Percentiles rank a stretch among this genome's conserved stretches.
phyloP scores from a whole-genome alignment of 2,888 invertebrate species.

The Iphiclides podalirius region DNA sequence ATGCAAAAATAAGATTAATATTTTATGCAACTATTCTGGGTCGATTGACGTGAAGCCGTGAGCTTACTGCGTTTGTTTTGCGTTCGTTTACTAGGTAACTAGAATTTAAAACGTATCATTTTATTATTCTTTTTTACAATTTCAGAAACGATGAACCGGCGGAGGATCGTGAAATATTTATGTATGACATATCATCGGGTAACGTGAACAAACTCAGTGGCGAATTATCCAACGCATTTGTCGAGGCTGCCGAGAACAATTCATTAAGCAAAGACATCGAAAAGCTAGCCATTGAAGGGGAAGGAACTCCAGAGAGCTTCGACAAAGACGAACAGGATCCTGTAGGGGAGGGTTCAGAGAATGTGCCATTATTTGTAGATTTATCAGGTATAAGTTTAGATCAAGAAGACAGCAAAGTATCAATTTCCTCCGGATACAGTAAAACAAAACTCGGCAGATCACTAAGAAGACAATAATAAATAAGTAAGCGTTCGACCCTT shows the following conservation, averaged over 20 bases:
- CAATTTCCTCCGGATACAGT: conserved; percentile 75
- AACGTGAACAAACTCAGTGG: conserved; percentile 89
- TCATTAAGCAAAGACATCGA: conserved; percentile 83
- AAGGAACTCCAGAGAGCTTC: conserved; percentile 68
- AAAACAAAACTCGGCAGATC: conserved; percentile 76
- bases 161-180: conserved; percentile 88
- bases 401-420: conserved; percentile 59
- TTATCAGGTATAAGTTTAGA: conserved; percentile 67
- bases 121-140: conserved; percentile 24
- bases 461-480: conserved; percentile 60
- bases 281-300: conserved; percentile 76
- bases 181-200: conserved; percentile 89
- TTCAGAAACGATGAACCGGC: conserved; percentile 69
- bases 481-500: conserved; percentile 47
- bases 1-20: too few species aligned
- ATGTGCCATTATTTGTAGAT: conserved; percentile 77
- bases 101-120: too few species aligned
- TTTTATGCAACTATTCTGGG: too few species aligned
- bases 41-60: too few species aligned
- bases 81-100: too few species aligned
- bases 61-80: too few species aligned
- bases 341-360: conserved; percentile 64
- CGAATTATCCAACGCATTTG: conserved; percentile 90
- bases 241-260: conserved; percentile 93
- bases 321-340: conserved; percentile 45